Percentiles rank a stretch among this genome's conserved stretches.
Conservation (phyloP, 1,140 invertebrate species). For the Planococcus citri region DNA sequence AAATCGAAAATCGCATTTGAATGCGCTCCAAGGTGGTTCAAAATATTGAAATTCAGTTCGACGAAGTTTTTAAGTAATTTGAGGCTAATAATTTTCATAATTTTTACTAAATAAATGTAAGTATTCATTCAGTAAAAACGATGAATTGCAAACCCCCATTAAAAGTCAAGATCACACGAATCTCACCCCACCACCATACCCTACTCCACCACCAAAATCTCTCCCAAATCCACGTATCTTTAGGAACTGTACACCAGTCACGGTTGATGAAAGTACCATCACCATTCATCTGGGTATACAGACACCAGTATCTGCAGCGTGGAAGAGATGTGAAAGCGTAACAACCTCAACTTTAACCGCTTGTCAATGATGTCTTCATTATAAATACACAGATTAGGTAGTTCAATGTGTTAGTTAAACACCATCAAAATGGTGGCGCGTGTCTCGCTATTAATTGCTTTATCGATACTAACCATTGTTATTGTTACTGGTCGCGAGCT, state of each 20-base stretch:
- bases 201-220: no score
- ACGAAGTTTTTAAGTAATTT: no score
- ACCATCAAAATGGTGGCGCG: constrained; percentile 7
- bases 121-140: no score
- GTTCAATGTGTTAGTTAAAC: constrained; percentile 4
- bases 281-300: neutral
- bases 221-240: no score
- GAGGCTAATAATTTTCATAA: no score
- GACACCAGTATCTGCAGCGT: neutral
- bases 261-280: neutral
- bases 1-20: no score
- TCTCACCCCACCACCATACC: no score
- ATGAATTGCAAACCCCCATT: no score
- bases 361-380: constrained; percentile 7
- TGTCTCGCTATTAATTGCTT: neutral
- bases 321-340: constrained; percentile 11
- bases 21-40: no score
- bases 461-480: neutral
- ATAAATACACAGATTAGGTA: neutral
- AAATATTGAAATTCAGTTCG: no score
- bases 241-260: neutral
- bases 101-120: no score
- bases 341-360: constrained; percentile 15
- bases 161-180: no score
- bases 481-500: constrained; percentile 1